Conservation (phyloP, 2,797 vertebrate species). For the Eupleurogrammus muticus region DNA sequence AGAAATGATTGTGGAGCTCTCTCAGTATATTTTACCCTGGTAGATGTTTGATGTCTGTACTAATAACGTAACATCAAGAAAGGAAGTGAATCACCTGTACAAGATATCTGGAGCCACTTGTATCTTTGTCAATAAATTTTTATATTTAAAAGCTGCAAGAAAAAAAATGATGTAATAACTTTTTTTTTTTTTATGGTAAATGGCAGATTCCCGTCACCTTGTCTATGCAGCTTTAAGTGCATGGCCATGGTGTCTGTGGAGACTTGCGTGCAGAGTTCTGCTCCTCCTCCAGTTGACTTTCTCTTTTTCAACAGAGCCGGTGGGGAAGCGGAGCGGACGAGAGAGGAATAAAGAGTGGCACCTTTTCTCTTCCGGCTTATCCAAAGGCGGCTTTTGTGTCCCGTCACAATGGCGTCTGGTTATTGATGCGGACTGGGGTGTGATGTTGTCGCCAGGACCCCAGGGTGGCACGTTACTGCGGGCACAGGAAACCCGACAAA, state of each 20-base stretch:
- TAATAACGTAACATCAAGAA: conserved; percentile 56
- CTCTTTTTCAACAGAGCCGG: conserved; percentile 49
- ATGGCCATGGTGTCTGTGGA: conserved; percentile 18
- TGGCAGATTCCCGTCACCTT: background rate
- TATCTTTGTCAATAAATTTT: conserved; percentile 74
- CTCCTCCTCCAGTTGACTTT: conserved; percentile 53
- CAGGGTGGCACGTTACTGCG: conserved; percentile 33
- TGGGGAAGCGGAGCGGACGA: conserved; percentile 63
- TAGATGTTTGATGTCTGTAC: conserved; percentile 69
- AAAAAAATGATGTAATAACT: background rate
- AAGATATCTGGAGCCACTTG: conserved; percentile 54
- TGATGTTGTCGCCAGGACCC: conserved; percentile 63
- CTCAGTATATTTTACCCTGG: conserved; percentile 38
- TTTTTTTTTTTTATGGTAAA: conserved; percentile 14
- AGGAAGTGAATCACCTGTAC: conserved; percentile 61
- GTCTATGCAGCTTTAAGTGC: conserved; percentile 4
- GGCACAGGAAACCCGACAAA: conserved; percentile 65
- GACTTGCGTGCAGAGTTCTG: conserved; percentile 25
- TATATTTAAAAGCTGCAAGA: conserved; percentile 60
- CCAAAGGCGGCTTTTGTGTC: conserved; percentile 72
- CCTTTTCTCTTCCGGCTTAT: conserved; percentile 67
- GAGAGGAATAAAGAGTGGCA: conserved; percentile 74
- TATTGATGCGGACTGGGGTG: conserved; percentile 74
- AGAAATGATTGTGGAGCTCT: conserved; percentile 38
- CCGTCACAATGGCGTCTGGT: conserved; percentile 67